Base-by-base conservation (phyloP, 2,113 vertebrate genomes). In the Casuarius casuarius region DNA sequence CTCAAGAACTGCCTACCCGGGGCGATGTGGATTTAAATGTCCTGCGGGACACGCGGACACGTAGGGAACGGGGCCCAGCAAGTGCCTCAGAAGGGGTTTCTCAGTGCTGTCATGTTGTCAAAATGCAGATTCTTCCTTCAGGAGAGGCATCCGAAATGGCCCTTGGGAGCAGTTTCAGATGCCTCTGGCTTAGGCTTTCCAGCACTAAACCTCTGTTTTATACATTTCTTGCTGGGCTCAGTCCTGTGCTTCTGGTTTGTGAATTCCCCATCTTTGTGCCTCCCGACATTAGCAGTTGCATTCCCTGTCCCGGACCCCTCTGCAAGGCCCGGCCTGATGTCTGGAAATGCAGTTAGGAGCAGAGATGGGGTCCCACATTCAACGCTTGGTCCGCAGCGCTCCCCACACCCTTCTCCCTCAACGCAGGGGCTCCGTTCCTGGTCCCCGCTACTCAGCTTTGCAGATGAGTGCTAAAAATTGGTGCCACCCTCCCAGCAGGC, bases 1-100 rank as follows among this genome's bases (percentile, higher is more conserved):
- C 4, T 0, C 16, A 58, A 58, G 54, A 25, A 15, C 54, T 58
- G 54, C 48, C 40, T 56, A 22, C 22, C 63, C 0, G 1, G 58
- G 46, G 17, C 3, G 28, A 33, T n/a, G 56, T 0, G 1, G 5
- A 17, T 40, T 54, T 4, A 1, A 48, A 29, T 2, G 6, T 58
- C n/a, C 26, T 12, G 1, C 4, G 4, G 35, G 48, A 25, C 35
- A 22, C 18, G 29, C 18, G 12, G 18, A 20, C 46, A 46, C 29
- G 17, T 12, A 7, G 20, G 20, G 12, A 8, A 33, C 6, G 29
- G 44, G 3, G 17, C 19, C 52, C 33, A 29, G 9, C 12, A 67
- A 10, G 33, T 54, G 38, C 66, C 26, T 46, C 4, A 8, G 38
- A 25, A 7, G 73, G 23, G 40, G 28, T 54, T 76, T 75, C n/a